phyloP scores from a whole-genome alignment of 1,140 invertebrate genomes.

The Diorhabda carinulata region DNA sequence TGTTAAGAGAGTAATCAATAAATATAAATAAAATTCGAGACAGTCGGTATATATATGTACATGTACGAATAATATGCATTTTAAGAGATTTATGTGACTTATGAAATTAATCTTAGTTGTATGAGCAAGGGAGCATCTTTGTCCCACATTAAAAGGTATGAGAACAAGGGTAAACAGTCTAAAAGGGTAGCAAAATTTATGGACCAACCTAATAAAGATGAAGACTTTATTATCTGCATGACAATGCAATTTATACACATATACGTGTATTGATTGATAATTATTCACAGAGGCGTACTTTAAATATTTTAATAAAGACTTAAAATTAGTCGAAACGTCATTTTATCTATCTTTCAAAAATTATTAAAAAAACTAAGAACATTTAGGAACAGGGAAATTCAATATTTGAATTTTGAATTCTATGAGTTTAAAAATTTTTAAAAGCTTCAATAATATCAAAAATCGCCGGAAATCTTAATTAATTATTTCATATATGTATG shows the following conservation, averaged over 20 bases:
- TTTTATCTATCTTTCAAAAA: no score
- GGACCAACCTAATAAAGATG: slow-evolving; percentile 12
- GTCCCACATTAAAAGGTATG: slow-evolving; percentile 16
- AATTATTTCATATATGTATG: no score
- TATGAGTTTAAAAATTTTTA: no score
- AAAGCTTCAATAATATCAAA: no score
- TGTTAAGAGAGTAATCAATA: not conserved
- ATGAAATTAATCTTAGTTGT: slow-evolving; percentile 30
- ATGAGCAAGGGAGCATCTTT: slow-evolving; percentile 15
- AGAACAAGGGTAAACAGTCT: slow-evolving; percentile 11
- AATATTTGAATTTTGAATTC: no score
- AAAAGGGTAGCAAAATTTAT: slow-evolving; percentile 19
- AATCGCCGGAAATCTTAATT: no score
- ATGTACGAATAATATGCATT: slow-evolving; percentile 34
- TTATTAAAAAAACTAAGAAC: no score
- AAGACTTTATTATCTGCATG: slow-evolving; percentile 23
- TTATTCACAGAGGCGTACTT: not conserved
- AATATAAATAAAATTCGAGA: not conserved
- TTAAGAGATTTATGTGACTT: slow-evolving; percentile 33
- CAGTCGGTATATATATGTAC: not conserved
- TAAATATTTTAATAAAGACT: no score
- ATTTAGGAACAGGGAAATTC: no score
- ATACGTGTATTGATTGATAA: not conserved
- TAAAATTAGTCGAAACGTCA: no score
- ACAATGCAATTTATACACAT: slow-evolving; percentile 21